These are phyloP conservation scores for Eciton burchellii DNA, from an alignment of 1,140 invertebrate genomes.

Conservation along the genomic window DNA sequence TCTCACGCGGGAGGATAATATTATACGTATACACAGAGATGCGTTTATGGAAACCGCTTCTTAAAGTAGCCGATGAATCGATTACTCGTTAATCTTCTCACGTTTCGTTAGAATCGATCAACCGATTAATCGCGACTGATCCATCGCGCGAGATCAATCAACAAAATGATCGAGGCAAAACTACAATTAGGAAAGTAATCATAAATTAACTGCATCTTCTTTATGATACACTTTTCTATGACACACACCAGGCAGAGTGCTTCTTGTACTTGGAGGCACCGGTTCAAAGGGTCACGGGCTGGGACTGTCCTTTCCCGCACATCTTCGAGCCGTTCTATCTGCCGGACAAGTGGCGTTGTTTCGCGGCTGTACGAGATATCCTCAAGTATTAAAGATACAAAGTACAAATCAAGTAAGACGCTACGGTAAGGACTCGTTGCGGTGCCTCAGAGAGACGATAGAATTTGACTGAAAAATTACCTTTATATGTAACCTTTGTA, in stretches of 20 bases:
- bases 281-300: constrained; percentile 95
- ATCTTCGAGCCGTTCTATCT: constrained; percentile 98
- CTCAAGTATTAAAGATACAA: constrained; percentile 51
- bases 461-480: constrained; percentile 28
- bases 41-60: not conserved
- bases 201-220: not conserved
- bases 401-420: not conserved
- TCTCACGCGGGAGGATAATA: constrained; percentile 7
- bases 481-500: constrained; percentile 16
- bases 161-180: constrained; percentile 23
- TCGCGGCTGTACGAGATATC: constrained; percentile 91
- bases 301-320: constrained; percentile 99
- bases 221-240: not conserved
- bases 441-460: not conserved
- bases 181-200: too few relatives aligned
- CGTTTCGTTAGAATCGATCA: too few relatives aligned
- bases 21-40: not conserved
- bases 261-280: constrained; percentile 98
- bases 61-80: constrained; percentile 9
- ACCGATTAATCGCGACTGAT: constrained; percentile 11
- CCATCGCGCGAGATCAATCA: not conserved
- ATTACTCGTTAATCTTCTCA: not conserved
- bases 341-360: constrained; percentile 96
- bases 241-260: constrained; percentile 93
- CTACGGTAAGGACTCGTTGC: not conserved